Conservation (phyloP, 1,140 invertebrate species). For the Psilanteris sp. region DNA sequence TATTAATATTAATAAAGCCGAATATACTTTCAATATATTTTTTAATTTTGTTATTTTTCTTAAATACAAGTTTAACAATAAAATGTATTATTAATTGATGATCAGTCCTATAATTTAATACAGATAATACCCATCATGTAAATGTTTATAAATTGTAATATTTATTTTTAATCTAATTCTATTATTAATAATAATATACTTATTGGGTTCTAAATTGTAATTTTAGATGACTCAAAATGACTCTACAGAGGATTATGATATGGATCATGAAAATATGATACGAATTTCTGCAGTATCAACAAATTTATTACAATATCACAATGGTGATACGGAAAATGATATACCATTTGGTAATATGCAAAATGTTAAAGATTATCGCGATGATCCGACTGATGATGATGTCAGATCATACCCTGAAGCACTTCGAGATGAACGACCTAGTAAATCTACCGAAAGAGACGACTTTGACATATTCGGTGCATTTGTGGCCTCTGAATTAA, state of each 20-base stretch:
- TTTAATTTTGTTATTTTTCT: too few relatives aligned
- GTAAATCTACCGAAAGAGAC: slow-evolving; percentile 6
- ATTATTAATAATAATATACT: too few relatives aligned
- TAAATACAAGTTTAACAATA: too few relatives aligned
- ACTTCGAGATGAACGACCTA: neutral
- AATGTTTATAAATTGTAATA: too few relatives aligned
- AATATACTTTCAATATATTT: too few relatives aligned
- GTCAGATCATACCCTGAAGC: neutral
- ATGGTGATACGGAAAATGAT: slow-evolving; percentile 19
- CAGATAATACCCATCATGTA: too few relatives aligned
- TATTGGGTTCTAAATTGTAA: too few relatives aligned
- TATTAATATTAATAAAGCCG: too few relatives aligned
- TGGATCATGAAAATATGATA: slow-evolving; percentile 34
- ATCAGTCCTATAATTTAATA: too few relatives aligned
- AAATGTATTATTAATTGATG: too few relatives aligned
- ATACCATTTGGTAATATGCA: slow-evolving; percentile 14
- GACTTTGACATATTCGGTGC: slow-evolving; percentile 59
- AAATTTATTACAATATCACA: slow-evolving; percentile 37
- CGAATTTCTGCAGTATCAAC: slow-evolving; percentile 36
- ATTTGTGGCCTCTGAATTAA: slow-evolving; percentile 48
- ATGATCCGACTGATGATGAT: slow-evolving; percentile 9
- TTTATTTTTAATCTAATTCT: too few relatives aligned
- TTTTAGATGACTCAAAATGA: slow-evolving; percentile 33
- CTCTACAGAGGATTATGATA: slow-evolving; percentile 32
- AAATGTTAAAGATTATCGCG: slow-evolving; percentile 1